Evolutionary conservation across 2,888 invertebrate species (phyloP).

Genomic region (Xestobium rufovillosum): DNA sequence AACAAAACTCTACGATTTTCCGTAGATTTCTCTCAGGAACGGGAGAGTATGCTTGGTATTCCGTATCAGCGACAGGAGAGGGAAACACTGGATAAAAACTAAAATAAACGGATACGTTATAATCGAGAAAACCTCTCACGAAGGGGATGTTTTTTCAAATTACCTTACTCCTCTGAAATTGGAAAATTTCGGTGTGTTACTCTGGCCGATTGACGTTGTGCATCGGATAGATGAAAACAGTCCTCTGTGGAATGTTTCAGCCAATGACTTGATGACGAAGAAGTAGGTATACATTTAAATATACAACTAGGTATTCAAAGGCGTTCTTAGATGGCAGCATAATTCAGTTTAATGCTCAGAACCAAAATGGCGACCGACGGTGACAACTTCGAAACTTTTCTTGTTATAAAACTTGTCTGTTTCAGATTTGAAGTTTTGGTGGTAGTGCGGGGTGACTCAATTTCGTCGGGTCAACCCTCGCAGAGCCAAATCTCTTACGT

Average conservation of each 20-base stretch:
- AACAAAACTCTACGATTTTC: no score
- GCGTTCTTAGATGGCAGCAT: no score
- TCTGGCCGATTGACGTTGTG: conserved; percentile 79
- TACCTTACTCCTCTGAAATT: conserved; percentile 61
- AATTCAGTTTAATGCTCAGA: no score
- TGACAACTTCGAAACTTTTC: no score
- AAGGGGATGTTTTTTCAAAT: conserved; percentile 57
- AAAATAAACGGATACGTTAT: conserved; percentile 61
- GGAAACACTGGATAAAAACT: conserved; percentile 43
- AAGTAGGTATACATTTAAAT: conserved; percentile 33
- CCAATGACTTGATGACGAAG: conserved; percentile 62
- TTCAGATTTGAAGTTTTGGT: conserved; percentile 70
- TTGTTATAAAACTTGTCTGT: no score
- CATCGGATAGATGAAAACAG: conserved; percentile 69
- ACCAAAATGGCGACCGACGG: no score
- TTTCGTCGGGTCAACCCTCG: conserved; percentile 63
- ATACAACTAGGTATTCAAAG: no score
- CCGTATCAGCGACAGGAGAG: conserved; percentile 67
- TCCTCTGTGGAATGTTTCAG: conserved; percentile 68
- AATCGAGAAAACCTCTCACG: conserved; percentile 54
- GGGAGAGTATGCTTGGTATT: conserved; percentile 68
- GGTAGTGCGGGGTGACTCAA: conserved; percentile 69
- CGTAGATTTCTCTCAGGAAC: conserved; percentile 23
- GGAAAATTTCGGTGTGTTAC: conserved; percentile 54
- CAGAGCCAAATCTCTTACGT: conserved; percentile 69